A percentile compares a stretch with the other conserved stretches of the same genome.
phyloP scores from a whole-genome alignment of 2,113 vertebrate genomes.

The Centrocercus urophasianus region DNA sequence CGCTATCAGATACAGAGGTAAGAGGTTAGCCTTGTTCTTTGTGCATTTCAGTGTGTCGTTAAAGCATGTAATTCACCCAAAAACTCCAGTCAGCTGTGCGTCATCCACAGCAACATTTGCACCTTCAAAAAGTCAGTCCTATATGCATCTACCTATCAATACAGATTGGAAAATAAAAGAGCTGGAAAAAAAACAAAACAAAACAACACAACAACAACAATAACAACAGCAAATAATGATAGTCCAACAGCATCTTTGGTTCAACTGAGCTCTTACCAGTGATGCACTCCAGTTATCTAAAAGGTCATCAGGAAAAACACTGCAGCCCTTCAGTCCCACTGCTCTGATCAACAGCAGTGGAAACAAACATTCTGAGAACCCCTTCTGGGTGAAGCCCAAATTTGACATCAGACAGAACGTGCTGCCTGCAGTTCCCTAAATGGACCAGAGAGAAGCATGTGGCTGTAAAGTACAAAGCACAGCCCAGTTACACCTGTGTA shows the following conservation, averaged over 20 bases:
- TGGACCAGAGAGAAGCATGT: background rate
- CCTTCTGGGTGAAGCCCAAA: background rate
- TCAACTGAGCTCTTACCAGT: background rate
- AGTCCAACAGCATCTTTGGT: background rate
- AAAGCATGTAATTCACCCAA: background rate
- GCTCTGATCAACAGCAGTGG: background rate
- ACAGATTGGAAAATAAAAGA: background rate
- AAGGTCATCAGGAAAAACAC: background rate
- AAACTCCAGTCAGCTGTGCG: background rate
- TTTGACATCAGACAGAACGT: background rate
- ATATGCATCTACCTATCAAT: background rate
- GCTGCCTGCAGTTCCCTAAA: background rate
- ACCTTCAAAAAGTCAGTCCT: background rate
- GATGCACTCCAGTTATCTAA: accelerated
- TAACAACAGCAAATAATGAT: background rate
- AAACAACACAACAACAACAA: background rate
- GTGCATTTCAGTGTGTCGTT: background rate
- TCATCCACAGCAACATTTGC: background rate
- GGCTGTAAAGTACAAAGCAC: background rate
- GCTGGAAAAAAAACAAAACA: background rate
- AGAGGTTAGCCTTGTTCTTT: background rate
- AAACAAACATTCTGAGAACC: background rate
- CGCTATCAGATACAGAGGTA: constrained; percentile 91
- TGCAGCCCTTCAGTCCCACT: background rate
- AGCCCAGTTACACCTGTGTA: background rate